A percentile compares a stretch with the other conserved stretches of the same genome.
These are phyloP conservation scores for Nasonia longicornis DNA, from an alignment of 1,140 invertebrate genomes.

Conservation along the genomic window DNA sequence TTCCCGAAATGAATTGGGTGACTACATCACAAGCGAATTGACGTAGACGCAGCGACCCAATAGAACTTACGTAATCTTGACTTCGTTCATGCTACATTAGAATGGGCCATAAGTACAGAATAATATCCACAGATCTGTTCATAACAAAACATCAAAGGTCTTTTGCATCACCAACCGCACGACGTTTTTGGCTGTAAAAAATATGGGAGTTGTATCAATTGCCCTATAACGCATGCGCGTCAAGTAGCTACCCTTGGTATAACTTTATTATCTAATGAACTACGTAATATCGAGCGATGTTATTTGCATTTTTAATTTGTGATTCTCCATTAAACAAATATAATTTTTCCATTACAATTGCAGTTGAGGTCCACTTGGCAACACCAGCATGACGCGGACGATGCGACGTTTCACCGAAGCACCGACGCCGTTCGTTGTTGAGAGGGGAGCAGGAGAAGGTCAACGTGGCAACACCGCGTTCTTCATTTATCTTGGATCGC, in stretches of 20 bases:
- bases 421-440: neutral
- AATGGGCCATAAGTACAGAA: too few relatives aligned
- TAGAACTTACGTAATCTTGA: too few relatives aligned
- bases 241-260: neutral
- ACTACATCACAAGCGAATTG: too few relatives aligned
- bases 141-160: neutral
- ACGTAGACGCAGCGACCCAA: too few relatives aligned
- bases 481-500: conserved; percentile 42
- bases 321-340: too few relatives aligned
- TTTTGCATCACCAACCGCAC: neutral
- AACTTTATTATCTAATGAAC: neutral
- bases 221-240: neutral
- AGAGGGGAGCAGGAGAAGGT: neutral
- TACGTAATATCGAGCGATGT: too few relatives aligned
- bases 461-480: conserved; percentile 42
- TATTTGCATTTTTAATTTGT: too few relatives aligned
- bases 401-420: conserved; percentile 11
- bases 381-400: neutral
- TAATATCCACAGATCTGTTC: too few relatives aligned
- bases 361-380: neutral
- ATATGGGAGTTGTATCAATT: neutral
- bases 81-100: too few relatives aligned
- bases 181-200: neutral
- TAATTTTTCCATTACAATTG: neutral
- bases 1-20: too few relatives aligned